Evolutionary conservation across 2,888 invertebrate genomes (phyloP).

Genomic region (Steinernema hermaphroditum): DNA sequence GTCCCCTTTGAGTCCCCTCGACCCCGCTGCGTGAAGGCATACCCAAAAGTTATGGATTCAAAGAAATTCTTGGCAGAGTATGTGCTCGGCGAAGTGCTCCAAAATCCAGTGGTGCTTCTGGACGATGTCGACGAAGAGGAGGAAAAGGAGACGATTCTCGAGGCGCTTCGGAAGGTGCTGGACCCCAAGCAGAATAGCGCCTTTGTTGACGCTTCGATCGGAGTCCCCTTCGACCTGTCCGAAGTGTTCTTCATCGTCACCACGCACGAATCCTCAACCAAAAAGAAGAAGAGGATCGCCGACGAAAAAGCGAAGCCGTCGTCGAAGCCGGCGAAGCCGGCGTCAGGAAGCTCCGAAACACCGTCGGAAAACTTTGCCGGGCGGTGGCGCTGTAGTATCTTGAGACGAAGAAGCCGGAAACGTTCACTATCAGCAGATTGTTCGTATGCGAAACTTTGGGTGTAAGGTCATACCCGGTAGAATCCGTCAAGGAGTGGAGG

Average conservation of each 20-base stretch:
- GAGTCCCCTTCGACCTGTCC: constrained; percentile 1
- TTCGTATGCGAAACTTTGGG: neutral
- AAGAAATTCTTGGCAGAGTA: no score
- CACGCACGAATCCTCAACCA: neutral
- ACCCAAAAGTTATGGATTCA: no score
- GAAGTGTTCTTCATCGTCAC: neutral
- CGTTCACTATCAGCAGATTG: neutral
- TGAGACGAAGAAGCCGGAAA: neutral
- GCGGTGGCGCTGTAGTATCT: neutral
- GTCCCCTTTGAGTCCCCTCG: no score
- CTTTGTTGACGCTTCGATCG: neutral
- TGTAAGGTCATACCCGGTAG: neutral
- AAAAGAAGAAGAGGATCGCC: neutral
- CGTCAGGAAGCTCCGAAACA: neutral
- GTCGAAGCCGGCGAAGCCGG: neutral
- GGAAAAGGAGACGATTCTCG: neutral
- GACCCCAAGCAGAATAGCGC: neutral
- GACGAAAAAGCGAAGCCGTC: neutral
- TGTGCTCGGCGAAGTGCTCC: neutral
- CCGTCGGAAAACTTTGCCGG: neutral
- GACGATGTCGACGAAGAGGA: neutral
- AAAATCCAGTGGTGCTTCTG: neutral
- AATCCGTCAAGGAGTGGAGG: neutral
- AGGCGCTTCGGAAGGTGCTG: neutral
- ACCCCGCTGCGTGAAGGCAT: no score